Evolutionary conservation across 2,113 vertebrate species (phyloP), one percentile per base, ranked within the genome.

Genomic region (Anguilla rostrata): DNA sequence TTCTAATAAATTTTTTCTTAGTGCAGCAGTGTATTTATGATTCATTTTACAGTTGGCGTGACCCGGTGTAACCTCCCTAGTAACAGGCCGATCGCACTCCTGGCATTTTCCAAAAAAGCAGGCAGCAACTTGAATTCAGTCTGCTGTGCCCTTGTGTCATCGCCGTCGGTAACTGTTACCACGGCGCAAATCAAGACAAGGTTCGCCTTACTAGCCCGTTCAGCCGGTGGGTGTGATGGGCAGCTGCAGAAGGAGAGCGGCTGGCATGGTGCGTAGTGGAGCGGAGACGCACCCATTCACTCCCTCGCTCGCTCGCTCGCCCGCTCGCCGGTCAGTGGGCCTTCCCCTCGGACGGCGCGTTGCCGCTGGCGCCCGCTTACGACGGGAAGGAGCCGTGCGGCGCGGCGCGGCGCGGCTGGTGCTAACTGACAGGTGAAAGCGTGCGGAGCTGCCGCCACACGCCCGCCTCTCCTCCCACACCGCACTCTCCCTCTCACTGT

Each of bases 121-220:
- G 85, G 87, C 86, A 26, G 60, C 7, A 8, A 8, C 60, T 26
- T 20, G 60, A 20, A 78, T 78, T 91, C 88, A 90, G 87, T 63
- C 91, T 71, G 71, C 87, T n/a, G 43, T 86, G 63, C 87, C 90
- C 91, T 88, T 90, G 90, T 89, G 89, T 22, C 75, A 88, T 83
- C 90, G 71, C 82, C 87, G 40, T 26, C 83, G 22, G 90, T 86
- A 41, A 86, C 83, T 49, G 89, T 71, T 89, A 86, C 87, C 88
- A 88, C 87, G 6, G 89, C 85, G 90, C 63, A 89, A 93, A 93
- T 90, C 93, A 90, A 93, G 89, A 83, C 86, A 87, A 88, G 84
- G 87, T 86, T 88, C 91, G 87, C 85, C 91, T 92, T 90, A 90
- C 93, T 86, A 15, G 89, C 60, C 79, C 75, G 39, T 85, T 91